phyloP scores from a whole-genome alignment of 2,888 invertebrate species.

The Drosophila ochracea region DNA sequence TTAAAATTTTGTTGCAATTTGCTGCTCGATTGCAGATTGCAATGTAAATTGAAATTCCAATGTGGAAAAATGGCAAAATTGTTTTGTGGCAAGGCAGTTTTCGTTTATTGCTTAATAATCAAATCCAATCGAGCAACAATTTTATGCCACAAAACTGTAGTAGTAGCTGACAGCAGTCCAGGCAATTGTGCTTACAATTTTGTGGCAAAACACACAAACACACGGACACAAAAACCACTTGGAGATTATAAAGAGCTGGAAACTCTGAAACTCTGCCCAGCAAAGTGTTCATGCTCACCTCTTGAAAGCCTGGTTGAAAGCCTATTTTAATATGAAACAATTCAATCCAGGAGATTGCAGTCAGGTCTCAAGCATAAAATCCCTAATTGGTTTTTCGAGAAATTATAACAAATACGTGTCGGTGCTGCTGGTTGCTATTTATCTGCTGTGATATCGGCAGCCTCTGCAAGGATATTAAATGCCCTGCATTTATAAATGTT shows the following conservation, averaged over 20 bases:
- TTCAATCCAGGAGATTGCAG: conserved; percentile 17
- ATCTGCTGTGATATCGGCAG: neutral
- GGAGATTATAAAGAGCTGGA: conserved; percentile 18
- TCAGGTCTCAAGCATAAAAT: conserved; percentile 32
- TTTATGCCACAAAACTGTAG: conserved; percentile 40
- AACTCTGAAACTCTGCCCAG: conserved; percentile 1
- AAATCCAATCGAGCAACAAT: conserved; percentile 64
- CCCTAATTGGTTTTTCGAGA: conserved; percentile 44
- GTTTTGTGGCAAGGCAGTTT: conserved; percentile 39
- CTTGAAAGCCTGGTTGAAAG: neutral
- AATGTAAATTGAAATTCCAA: conserved; percentile 63
- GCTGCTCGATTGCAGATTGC: conserved; percentile 34
- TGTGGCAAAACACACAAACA: conserved; percentile 23
- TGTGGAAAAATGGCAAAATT: conserved; percentile 46
- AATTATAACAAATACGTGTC: conserved; percentile 23
- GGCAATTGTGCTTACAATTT: conserved; percentile 30
- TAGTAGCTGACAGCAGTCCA: conserved; percentile 7
- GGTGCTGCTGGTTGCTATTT: neutral
- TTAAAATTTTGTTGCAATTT: conserved; percentile 61
- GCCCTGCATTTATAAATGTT: conserved; percentile 50
- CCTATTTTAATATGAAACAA: conserved; percentile 13
- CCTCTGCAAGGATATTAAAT: conserved; percentile 44
- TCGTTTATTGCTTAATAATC: conserved; percentile 64
- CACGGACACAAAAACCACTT: conserved; percentile 4
- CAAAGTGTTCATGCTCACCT: conserved; percentile 3